Evolutionary conservation across 2,797 vertebrate species (phyloP).

Genomic region (Trematocara caparti): DNA sequence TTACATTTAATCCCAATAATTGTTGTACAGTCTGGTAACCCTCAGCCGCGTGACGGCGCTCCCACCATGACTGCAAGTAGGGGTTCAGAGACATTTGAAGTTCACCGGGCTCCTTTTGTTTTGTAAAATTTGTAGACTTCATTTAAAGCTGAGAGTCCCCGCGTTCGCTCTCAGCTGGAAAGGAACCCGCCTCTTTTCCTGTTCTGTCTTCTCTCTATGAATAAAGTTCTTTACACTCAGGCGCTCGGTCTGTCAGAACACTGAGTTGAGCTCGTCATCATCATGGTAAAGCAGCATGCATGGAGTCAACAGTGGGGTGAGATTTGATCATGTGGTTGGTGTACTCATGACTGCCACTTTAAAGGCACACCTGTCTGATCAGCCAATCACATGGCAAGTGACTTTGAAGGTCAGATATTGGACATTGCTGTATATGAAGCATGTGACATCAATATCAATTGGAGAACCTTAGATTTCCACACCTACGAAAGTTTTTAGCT

Average conservation of each 20-base stretch:
- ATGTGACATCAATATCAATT: not conserved
- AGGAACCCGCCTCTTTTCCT: constrained; percentile 8
- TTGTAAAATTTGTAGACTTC: constrained; percentile 18
- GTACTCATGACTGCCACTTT: not conserved
- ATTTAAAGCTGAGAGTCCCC: not conserved
- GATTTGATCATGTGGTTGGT: not conserved
- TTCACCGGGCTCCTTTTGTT: constrained; percentile 7
- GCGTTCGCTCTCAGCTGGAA: not conserved
- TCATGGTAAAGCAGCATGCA: not conserved
- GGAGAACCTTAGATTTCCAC: not conserved
- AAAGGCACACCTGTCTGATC: not conserved
- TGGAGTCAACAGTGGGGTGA: not conserved
- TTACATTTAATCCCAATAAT: not conserved
- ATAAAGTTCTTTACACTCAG: constrained; percentile 63
- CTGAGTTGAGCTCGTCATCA: not conserved
- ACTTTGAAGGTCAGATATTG: not conserved
- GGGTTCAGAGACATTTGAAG: not conserved
- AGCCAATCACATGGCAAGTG: not conserved
- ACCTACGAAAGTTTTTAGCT: not conserved
- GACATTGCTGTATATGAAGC: not conserved
- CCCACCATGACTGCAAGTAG: not conserved
- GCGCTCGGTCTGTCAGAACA: not conserved
- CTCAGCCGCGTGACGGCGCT: not conserved
- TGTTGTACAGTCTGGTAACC: not conserved
- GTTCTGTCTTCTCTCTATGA: constrained; percentile 44